Evolutionary conservation across 1,140 invertebrate genomes (phyloP), one percentile per base, ranked within the genome.

Genomic region (Heterodera schachtii): DNA sequence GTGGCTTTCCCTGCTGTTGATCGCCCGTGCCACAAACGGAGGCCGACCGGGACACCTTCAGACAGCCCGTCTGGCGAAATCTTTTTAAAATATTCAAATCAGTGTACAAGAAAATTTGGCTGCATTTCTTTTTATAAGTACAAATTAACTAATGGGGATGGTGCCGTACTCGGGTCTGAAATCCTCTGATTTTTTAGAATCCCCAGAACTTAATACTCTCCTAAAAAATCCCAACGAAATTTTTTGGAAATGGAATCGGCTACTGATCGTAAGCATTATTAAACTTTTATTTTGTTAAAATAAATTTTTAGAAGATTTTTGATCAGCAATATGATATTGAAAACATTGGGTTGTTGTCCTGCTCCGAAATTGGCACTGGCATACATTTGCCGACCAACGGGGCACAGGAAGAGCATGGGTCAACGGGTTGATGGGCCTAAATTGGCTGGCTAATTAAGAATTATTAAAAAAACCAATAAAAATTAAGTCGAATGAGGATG

Each of bases 11-110:
- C 41, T 76, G 81, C 41, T 76, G 81, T 1, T 19, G 49, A 43
- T 16, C 78, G n/a, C 86, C 86, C 3, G 87, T 85, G 52, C 87
- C 84, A 76, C 88, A 89, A 46, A 89, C 82, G 11, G 88, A 87
- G 11, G 89, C 86, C 5, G 87, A 88, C 73, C 88, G 75, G 7
- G 89, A 85, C 47, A 89, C 85, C 67, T 87, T 89, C 60, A 89
- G 80, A 76, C 88, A 89, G 73, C 86, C 79, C 13, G 83, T 84
- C 52, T 86, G 73, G 57, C 87, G 85, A 82, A 89, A 89, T 64
- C 87, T 90, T 31, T n/a, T n/a, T n/a, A n/a, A n/a, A n/a, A n/a
- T n/a, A n/a, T n/a, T n/a, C n/a, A n/a, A n/a, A n/a, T n/a, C n/a
- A n/a, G n/a, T n/a, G n/a, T n/a, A n/a, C n/a, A 75, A 87, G 89